Base-by-base conservation (phyloP, 1,140 invertebrate genomes). In the Melanaphis sacchari region DNA sequence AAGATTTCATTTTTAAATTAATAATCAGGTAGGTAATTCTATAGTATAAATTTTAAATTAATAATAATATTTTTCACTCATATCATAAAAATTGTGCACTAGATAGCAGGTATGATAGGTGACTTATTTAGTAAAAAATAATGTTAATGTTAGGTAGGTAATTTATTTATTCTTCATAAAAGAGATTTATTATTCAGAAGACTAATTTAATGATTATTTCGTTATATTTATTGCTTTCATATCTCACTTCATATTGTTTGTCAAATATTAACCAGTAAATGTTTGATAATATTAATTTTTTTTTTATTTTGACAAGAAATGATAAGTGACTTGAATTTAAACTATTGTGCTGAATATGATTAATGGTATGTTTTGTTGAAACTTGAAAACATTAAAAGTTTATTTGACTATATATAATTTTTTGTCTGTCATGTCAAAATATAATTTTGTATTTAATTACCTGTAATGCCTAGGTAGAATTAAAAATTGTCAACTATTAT, bases 241-340 rank as follows among this genome's bases (percentile, higher is more conserved):
- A 82, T 82, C 76, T 82, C 2, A 0, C 76, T 38, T 82, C 8
- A 82, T 82, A 81, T 82, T 82, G 21, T 38, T 82, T 38, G 36
- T 36, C 21, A 38, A 82, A 36, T 81, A 81, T 38, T 82, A 38
- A 82, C 36, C 40, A 85, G 59, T 76, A 7, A 21, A 76, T n/a
- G 59, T 76, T 76, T n/a, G n/a, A 81, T 85, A 31, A 31, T 85
- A 43, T 40, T 85, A 41, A 31, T 26, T 38, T 43, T 85, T 66
- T 85, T 85, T 41, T 84, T 41, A 41, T 85, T 85, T 85, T 41
- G 40, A 85, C 82, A 85, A 85, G 26, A 31, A 85, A 85, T 85
- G 11, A 85, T 41, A 85, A 41, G 40, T 85, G 0, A 76, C n/a
- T n/a, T 0, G 15, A n/a, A 40, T 41, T 85, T 85, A 43, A 84